Conservation (phyloP, 2,888 invertebrate genomes). For the Heteromurus nitidus region DNA sequence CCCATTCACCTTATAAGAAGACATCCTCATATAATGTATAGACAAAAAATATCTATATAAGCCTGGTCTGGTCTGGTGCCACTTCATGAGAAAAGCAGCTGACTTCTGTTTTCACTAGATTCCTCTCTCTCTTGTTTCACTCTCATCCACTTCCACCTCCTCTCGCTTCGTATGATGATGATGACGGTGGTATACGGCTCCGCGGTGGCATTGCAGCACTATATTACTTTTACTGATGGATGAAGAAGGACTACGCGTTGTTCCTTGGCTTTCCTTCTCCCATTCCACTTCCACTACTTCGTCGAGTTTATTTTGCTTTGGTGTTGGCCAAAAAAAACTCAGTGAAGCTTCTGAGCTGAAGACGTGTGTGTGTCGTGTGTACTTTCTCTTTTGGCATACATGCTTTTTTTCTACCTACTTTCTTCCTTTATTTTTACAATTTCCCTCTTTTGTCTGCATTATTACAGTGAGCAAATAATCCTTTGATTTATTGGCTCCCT, state of each 20-base stretch:
- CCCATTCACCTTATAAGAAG: conserved; percentile 1
- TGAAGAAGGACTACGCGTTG: not conserved
- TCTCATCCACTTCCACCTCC: conserved; percentile 9
- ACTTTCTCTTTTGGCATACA: not conserved
- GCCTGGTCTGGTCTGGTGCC: not conserved
- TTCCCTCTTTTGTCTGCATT: conserved; percentile 34
- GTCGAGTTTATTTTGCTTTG: too few relatives aligned
- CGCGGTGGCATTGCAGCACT: not conserved
- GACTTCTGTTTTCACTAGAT: conserved; percentile 49
- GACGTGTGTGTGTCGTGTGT: too few relatives aligned
- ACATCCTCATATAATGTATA: conserved; percentile 42
- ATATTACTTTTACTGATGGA: conserved; percentile 6
- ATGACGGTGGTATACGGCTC: too few relatives aligned
- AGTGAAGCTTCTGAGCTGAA: not conserved
- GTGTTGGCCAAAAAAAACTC: conserved; percentile 1
- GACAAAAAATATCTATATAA: not conserved
- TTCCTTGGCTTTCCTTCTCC: too few relatives aligned
- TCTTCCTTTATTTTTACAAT: conserved; percentile 7
- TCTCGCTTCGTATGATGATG: too few relatives aligned
- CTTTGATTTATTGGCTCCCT: conserved; percentile 50
- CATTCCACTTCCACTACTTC: too few relatives aligned
- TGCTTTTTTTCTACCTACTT: conserved; percentile 13
- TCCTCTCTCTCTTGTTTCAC: conserved; percentile 25
- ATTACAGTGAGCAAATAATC: conserved; percentile 52
- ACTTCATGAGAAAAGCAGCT: conserved; percentile 18